Evolutionary conservation across 2,113 vertebrate genomes (phyloP).

Genomic region (Phrynosoma blainvillii): DNA sequence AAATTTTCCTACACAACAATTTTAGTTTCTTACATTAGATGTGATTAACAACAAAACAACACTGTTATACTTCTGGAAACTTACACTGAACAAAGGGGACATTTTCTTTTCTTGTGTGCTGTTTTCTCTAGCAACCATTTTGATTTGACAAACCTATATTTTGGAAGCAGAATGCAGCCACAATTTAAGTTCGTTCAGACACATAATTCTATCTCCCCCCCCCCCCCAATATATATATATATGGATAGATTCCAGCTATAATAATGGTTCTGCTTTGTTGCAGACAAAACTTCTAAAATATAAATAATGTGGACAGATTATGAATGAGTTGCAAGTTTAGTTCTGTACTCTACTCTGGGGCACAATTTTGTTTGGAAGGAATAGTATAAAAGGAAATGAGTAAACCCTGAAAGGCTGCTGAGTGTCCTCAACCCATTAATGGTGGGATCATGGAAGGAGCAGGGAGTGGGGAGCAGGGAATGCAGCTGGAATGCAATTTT

Average conservation of each 20-base stretch:
- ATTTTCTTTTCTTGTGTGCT: not conserved
- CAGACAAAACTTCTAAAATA: not conserved
- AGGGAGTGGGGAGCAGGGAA: not conserved
- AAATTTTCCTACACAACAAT: not conserved
- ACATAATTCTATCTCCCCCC: not conserved
- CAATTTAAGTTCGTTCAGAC: not conserved
- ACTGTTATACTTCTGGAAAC: not conserved
- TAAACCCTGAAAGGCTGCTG: slow-evolving; percentile 4
- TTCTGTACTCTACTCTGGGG: slow-evolving; percentile 23
- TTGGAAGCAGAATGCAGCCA: not conserved
- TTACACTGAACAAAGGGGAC: not conserved
- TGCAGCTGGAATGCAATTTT: not conserved
- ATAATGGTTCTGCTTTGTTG: not conserved
- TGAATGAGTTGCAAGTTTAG: not conserved
- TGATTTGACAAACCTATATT: not conserved
- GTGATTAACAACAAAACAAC: not conserved
- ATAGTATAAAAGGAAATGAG: slow-evolving; percentile 51
- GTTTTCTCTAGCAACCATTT: not conserved
- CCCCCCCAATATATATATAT: not conserved
- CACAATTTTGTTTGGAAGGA: slow-evolving; percentile 28
- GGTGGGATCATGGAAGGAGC: not conserved
- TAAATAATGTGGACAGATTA: not conserved
- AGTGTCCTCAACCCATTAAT: slow-evolving; percentile 18
- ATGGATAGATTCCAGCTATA: not conserved
- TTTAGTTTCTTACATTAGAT: not conserved